A percentile compares a stretch with the other conserved stretches of the same genome.
Conservation (phyloP, 2,888 invertebrate genomes). For the Ophonus ardosiacus region DNA sequence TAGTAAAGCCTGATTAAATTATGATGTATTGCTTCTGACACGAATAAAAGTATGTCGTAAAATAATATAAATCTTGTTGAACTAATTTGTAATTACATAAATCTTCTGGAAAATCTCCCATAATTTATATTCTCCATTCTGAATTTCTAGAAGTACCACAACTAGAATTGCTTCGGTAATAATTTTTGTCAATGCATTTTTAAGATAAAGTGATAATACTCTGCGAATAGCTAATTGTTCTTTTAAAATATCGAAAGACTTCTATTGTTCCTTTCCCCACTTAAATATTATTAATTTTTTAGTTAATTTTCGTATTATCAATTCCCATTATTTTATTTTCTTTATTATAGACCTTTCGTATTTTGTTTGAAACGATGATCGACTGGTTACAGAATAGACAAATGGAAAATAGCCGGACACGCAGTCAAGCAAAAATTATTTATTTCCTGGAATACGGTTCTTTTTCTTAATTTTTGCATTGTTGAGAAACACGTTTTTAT, state of each 20-base stretch:
- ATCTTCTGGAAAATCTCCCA: background rate
- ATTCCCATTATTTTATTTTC: no score
- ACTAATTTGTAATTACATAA: background rate
- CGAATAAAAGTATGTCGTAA: constrained; percentile 66
- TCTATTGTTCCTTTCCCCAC: constrained; percentile 69
- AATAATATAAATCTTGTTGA: constrained; percentile 53
- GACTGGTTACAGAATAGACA: no score
- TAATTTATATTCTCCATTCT: constrained; percentile 65
- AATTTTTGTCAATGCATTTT: constrained; percentile 69
- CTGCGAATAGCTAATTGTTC: constrained; percentile 68
- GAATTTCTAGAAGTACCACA: constrained; percentile 69
- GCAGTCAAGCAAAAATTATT: no score
- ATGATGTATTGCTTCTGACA: no score
- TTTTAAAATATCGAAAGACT: constrained; percentile 59
- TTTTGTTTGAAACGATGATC: no score
- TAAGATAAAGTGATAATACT: constrained; percentile 65
- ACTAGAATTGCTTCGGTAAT: constrained; percentile 72
- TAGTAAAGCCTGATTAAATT: no score
- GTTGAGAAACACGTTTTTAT: no score
- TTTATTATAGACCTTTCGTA: no score
- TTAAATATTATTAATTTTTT: constrained; percentile 67
- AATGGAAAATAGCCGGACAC: no score
- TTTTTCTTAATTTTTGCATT: no score
- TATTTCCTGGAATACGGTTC: no score
- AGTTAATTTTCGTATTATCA: constrained; percentile 67